Conservation (phyloP, 2,888 invertebrate genomes). For the Pyrocoelia pectoralis region DNA sequence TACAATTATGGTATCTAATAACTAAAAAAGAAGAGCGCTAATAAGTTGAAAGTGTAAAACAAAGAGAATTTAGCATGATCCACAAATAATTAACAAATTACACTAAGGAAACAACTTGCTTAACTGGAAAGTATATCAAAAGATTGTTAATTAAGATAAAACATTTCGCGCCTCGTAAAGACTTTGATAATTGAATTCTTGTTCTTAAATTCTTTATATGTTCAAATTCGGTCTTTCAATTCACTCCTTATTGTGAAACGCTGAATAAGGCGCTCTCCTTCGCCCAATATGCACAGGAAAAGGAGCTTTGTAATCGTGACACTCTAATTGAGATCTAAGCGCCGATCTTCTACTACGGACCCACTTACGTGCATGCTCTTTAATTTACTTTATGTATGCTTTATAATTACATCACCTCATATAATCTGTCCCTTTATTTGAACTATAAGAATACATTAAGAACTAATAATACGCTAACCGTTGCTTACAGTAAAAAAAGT, state of each 20-base stretch:
- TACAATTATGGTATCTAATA: too few species aligned
- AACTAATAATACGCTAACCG: not conserved
- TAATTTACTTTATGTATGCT: constrained; percentile 24
- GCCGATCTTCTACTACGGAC: constrained; percentile 10
- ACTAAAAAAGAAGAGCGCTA: too few species aligned
- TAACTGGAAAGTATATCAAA: constrained; percentile 39
- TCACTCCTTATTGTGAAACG: not conserved
- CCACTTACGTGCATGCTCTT: constrained; percentile 12
- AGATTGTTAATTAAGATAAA: constrained; percentile 47
- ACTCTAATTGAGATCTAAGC: constrained; percentile 20
- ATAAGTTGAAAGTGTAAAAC: too few species aligned
- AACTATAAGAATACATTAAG: not conserved
- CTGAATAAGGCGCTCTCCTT: not conserved
- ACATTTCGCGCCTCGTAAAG: constrained; percentile 41
- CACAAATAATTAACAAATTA: constrained; percentile 32
- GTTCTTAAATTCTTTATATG: constrained; percentile 18
- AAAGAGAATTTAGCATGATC: too few species aligned
- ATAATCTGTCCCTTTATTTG: too few species aligned
- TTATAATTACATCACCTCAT: too few species aligned
- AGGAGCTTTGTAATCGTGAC: constrained; percentile 5
- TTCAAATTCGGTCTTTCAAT: not conserved
- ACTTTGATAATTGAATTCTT: constrained; percentile 40
- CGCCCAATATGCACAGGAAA: constrained; percentile 2
- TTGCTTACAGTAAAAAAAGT: constrained; percentile 6
- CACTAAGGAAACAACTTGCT: constrained; percentile 25